Evolutionary conservation across 2,888 invertebrate genomes (phyloP), one percentile per base, ranked within the genome.

Genomic region (Orchesellides sinensis): DNA sequence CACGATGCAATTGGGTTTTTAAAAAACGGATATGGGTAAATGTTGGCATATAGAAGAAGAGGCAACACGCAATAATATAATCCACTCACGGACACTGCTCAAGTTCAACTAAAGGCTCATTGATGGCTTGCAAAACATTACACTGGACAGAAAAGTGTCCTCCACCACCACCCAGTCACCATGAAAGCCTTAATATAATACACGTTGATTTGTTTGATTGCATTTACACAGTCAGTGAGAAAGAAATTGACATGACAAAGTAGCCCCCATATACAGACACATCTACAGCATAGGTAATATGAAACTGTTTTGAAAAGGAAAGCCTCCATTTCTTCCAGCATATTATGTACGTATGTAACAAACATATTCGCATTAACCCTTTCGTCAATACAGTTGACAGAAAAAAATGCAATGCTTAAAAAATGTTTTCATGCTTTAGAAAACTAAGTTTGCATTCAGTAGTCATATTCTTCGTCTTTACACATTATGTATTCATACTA

Each of bases 191-290:
- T 66, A 25, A 49, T 49, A 21, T 19, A 29, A 59, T 63, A 65
- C 81, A 74, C 68, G 81, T 74, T 81, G 81, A 81, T 81, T 81
- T 74, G 81, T 54, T 66, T 72, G 80, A 80, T 80, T 80, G 66
- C 66, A 72, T 79, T 79, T 77, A 52, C 63, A 25, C 32, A 52
- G 63, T 27, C 14, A 40, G 40, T 40, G 40, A 40, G 52, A 19
- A n/a, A n/a, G 32, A 52, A 29, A 35, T 12, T 49, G 29, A 59
- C 10, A 35, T n/a, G 17, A 32, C 40, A 27, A 65, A 12, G 40
- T 17, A 35, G 40, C 27, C 63, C 32, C 29, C 49, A 29, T 10
- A 10, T 52, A 8, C 52, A 5, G 17, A 68, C 32, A 52, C 52
- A 49, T 52, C 32, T 52, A n/a, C 40, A 40, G 40, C 40, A 52